Conservation (phyloP, 2,888 invertebrate genomes). For the Fragum whitleyi region DNA sequence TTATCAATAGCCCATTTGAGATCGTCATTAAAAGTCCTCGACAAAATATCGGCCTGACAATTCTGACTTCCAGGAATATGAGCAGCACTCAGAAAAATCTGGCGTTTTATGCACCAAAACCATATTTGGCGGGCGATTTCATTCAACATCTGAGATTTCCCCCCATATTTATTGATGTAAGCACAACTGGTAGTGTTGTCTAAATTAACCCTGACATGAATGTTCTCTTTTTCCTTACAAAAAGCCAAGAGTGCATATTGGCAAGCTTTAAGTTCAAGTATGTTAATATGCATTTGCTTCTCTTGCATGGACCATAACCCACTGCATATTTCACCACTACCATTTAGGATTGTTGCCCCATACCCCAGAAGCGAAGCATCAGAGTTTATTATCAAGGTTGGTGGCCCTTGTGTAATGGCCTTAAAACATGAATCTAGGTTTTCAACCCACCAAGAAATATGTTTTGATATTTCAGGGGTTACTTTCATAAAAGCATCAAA, state of each 20-base stretch:
- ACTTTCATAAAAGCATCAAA: conserved; percentile 43
- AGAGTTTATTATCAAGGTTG: not conserved
- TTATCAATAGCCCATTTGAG: conserved; percentile 3
- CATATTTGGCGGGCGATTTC: conserved; percentile 42
- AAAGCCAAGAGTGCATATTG: not conserved
- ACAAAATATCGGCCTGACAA: not conserved
- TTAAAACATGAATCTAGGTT: conserved; percentile 27
- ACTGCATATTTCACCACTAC: not conserved
- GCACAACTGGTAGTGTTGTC: not conserved
- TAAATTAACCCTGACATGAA: not conserved
- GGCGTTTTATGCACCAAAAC: conserved; percentile 36
- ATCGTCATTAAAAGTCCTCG: not conserved
- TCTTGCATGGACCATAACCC: not conserved
- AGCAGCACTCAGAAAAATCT: not conserved
- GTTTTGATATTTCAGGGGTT: not conserved
- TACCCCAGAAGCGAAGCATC: not conserved
- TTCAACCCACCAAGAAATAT: conserved; percentile 55
- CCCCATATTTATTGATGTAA: conserved; percentile 5
- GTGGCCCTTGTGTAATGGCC: conserved; percentile 30
- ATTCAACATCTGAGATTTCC: conserved; percentile 35
- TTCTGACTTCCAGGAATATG: not conserved
- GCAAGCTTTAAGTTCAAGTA: not conserved
- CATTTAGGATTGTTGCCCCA: not conserved
- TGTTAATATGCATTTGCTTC: not conserved
- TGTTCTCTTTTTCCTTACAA: not conserved